phyloP scores from a whole-genome alignment of 2,888 invertebrate genomes.

The Lucinisca nassula region DNA sequence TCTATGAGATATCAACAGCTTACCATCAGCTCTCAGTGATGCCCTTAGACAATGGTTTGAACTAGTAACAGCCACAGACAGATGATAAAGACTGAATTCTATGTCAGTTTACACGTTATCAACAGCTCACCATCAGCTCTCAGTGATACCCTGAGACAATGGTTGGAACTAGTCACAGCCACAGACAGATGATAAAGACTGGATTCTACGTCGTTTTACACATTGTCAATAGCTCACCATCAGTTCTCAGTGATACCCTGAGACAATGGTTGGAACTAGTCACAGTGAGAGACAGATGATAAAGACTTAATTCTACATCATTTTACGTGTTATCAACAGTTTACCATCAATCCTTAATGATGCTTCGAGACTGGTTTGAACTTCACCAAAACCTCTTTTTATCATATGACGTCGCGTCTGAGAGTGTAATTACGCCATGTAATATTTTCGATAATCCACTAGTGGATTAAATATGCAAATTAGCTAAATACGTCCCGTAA shows the following conservation, averaged over 20 bases:
- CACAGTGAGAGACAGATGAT: too few relatives aligned
- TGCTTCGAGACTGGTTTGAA: conserved; percentile 99
- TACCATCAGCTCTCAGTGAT: conserved; percentile 97
- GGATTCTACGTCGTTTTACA: conserved; percentile 97
- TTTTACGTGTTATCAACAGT: conserved; percentile 95
- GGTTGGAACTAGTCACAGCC: conserved; percentile 99
- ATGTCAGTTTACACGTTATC: conserved; percentile 97
- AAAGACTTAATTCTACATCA: conserved; percentile 96
- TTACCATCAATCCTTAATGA: conserved; percentile 97
- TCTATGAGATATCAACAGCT: conserved; percentile 94
- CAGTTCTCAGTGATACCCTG: conserved; percentile 97
- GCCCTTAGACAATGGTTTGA: conserved; percentile 99
- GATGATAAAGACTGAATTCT: conserved; percentile 91
- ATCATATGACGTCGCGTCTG: too few relatives aligned
- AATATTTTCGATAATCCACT: too few relatives aligned
- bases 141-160: conserved; percentile 98
- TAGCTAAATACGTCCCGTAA: too few relatives aligned
- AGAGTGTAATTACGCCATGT: too few relatives aligned
- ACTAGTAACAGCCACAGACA: conserved; percentile 90
- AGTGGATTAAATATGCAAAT: too few relatives aligned
- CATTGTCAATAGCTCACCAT: conserved; percentile 95
- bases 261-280: conserved; percentile 99
- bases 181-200: too few relatives aligned
- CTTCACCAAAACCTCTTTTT: too few relatives aligned
- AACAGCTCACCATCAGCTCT: conserved; percentile 95